phyloP scores from a whole-genome alignment of 2,113 vertebrate genomes.

The Nothocercus nigrocapillus region DNA sequence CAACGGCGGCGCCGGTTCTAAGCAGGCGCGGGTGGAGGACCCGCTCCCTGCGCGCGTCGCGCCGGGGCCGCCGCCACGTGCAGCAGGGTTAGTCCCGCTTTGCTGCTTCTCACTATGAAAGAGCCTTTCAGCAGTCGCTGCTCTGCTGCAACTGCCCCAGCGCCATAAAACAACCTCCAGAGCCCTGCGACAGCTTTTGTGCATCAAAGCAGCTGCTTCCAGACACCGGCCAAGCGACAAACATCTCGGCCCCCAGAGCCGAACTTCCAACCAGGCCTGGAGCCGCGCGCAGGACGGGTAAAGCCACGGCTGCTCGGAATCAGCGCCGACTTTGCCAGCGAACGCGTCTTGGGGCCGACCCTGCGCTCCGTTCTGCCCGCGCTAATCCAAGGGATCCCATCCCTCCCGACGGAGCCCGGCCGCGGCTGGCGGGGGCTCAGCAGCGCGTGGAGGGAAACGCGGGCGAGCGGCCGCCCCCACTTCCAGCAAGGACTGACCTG shows the following conservation, averaged over 20 bases:
- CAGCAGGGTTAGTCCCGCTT: neutral
- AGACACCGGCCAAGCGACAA: slow-evolving; percentile 19
- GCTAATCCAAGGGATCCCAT: too few relatives aligned
- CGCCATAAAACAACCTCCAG: neutral
- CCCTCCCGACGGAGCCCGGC: too few relatives aligned
- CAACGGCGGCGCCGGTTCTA: too few relatives aligned
- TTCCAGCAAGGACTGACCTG: neutral
- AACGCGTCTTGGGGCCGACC: neutral
- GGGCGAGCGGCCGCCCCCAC: neutral
- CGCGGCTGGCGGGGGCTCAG: neutral
- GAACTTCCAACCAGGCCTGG: slow-evolving; percentile 12
- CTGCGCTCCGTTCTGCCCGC: neutral
- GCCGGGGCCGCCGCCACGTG: too few relatives aligned
- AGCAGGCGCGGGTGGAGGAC: too few relatives aligned
- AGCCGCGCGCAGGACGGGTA: neutral
- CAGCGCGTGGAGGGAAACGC: neutral
- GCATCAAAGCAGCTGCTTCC: slow-evolving; percentile 40
- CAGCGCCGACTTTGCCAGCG: slow-evolving; percentile 18
- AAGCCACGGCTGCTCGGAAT: slow-evolving; percentile 43
- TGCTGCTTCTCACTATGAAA: neutral
- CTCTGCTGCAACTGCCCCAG: fast-evolving
- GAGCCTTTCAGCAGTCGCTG: neutral
- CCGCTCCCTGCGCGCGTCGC: too few relatives aligned
- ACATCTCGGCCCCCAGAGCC: neutral
- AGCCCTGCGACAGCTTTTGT: slow-evolving; percentile 42